Conservation (phyloP, 2,113 vertebrate species). For the Corvus cornix region DNA sequence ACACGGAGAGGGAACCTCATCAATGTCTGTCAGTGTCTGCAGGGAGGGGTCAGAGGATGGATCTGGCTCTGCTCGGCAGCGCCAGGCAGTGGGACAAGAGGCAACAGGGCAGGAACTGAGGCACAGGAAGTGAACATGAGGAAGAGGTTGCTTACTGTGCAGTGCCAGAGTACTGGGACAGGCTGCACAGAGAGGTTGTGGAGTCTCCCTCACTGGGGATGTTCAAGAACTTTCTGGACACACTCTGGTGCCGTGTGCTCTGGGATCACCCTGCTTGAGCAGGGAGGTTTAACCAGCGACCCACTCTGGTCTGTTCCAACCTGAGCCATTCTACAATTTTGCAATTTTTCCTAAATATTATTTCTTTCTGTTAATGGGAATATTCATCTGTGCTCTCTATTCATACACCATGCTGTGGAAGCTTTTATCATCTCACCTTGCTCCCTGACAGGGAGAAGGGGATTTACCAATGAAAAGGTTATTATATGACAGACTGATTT, state of each 20-base stretch:
- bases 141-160: neutral
- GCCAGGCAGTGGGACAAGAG: neutral
- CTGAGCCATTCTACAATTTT: neutral
- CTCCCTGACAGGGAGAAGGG: neutral
- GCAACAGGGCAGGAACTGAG: fast-evolving
- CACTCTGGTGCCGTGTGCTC: neutral
- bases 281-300: neutral
- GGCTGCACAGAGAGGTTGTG: neutral
- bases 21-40: neutral
- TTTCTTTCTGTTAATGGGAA: neutral
- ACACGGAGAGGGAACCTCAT: neutral
- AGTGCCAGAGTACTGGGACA: neutral
- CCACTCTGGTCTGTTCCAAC: neutral
- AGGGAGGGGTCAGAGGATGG: neutral
- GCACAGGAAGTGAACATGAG: neutral
- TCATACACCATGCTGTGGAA: neutral
- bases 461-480: neutral
- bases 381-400: neutral
- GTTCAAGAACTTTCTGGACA: neutral
- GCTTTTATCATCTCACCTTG: neutral
- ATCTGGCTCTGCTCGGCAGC: fast-evolving
- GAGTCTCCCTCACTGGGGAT: neutral
- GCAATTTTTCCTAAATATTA: neutral
- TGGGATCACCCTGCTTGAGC: neutral
- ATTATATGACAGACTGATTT: neutral